Conservation (phyloP, 2,888 invertebrate genomes). For the Electrophaes corylata region DNA sequence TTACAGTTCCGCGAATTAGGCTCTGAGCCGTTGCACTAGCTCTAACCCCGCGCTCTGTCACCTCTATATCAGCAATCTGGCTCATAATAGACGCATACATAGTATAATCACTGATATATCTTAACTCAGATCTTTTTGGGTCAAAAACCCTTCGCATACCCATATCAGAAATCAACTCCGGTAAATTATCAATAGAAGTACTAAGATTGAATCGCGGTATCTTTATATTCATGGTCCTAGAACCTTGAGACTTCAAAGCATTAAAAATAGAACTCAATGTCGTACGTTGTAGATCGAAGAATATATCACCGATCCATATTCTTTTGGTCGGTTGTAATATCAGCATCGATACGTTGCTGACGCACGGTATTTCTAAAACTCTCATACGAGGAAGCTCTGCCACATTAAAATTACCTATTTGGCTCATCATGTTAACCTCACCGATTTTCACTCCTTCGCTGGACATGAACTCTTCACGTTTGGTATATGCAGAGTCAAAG, state of each 20-base stretch:
- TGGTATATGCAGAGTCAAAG: slow-evolving; percentile 54
- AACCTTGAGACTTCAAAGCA: slow-evolving; percentile 44
- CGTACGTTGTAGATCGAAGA: slow-evolving; percentile 52
- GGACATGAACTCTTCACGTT: slow-evolving; percentile 44
- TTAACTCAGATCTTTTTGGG: slow-evolving; percentile 55
- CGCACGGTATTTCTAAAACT: slow-evolving; percentile 59
- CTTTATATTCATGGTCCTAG: slow-evolving; percentile 53
- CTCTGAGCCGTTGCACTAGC: slow-evolving; percentile 44
- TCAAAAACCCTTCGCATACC: slow-evolving; percentile 65
- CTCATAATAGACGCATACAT: slow-evolving; percentile 61
- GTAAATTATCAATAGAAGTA: slow-evolving; percentile 56
- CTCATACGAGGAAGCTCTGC: slow-evolving; percentile 50
- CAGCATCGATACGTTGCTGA: slow-evolving; percentile 56
- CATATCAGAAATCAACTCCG: slow-evolving; percentile 66
- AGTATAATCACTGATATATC: slow-evolving; percentile 56
- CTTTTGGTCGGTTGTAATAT: slow-evolving; percentile 55
- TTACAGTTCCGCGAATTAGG: slow-evolving; percentile 37
- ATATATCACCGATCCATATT: slow-evolving; percentile 51
- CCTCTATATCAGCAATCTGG: slow-evolving; percentile 57
- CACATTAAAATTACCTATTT: slow-evolving; percentile 55
- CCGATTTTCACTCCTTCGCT: slow-evolving; percentile 36
- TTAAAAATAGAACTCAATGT: slow-evolving; percentile 58
- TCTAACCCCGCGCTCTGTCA: slow-evolving; percentile 58
- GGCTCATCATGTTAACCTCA: slow-evolving; percentile 65
- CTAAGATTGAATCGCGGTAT: slow-evolving; percentile 61